A percentile compares a stretch with the other conserved stretches of the same genome.
These are phyloP conservation scores for Brachypodius melanocephalos DNA, from an alignment of 2,113 vertebrate genomes.

Conservation along the genomic window DNA sequence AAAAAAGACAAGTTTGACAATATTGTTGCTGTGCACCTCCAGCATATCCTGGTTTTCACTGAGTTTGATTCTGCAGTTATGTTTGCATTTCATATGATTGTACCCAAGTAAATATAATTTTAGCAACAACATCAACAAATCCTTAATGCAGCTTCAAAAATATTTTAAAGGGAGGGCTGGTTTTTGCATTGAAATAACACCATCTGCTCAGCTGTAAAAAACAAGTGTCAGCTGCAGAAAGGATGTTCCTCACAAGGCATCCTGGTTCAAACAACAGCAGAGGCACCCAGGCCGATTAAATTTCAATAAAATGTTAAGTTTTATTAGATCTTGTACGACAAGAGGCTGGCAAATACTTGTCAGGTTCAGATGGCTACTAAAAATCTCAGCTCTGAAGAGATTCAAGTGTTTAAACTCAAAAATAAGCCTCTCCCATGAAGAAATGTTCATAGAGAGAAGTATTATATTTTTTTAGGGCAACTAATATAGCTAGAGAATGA, in stretches of 20 bases:
- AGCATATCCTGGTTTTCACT: background rate
- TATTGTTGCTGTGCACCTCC: background rate
- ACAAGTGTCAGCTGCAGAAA: background rate
- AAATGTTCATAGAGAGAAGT: background rate
- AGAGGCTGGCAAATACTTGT: background rate
- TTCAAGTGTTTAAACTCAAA: background rate
- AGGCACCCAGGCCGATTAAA: background rate
- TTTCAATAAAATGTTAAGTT: background rate
- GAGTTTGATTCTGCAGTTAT: background rate
- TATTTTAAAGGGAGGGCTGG: background rate
- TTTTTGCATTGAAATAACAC: background rate
- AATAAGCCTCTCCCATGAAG: background rate
- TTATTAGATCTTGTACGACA: background rate
- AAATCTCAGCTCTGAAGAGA: background rate
- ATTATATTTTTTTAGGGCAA: background rate
- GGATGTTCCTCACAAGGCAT: background rate
- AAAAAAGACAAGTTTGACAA: background rate
- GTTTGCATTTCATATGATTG: background rate
- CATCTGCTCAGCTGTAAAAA: background rate
- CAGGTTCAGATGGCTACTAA: background rate
- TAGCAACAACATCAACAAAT: background rate
- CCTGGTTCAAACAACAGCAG: background rate
- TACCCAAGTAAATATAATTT: background rate
- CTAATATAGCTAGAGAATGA: background rate
- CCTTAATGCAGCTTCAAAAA: background rate